phyloP scores from a whole-genome alignment of 2,888 invertebrate genomes.

The Xylophagus ater region DNA sequence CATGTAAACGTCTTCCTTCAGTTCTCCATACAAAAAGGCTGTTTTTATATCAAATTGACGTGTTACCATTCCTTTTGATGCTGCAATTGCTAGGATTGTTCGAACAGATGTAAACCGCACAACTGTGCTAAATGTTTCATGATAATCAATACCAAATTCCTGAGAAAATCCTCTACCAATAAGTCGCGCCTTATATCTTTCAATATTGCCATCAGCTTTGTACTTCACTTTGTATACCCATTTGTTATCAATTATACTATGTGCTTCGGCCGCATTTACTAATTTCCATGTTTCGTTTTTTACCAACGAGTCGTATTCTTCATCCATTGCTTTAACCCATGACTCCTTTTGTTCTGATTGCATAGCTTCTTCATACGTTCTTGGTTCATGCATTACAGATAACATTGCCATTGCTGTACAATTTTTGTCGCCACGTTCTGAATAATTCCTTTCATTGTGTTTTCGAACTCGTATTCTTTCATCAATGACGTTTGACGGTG shows the following conservation, averaged over 20 bases:
- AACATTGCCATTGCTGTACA: slow-evolving; percentile 12
- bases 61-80: slow-evolving; percentile 11
- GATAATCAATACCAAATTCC: slow-evolving; percentile 19
- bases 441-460: too few species aligned
- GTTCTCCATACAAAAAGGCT: slow-evolving; percentile 17
- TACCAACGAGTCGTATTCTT: slow-evolving; percentile 13
- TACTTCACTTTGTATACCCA: slow-evolving; percentile 23
- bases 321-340: too few species aligned
- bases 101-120: not conserved
- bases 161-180: slow-evolving; percentile 19
- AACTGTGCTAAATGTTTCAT: slow-evolving; percentile 18
- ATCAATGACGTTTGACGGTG: too few species aligned
- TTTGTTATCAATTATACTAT: slow-evolving; percentile 17
- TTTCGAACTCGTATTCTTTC: too few species aligned
- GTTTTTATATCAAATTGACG: slow-evolving; percentile 18
- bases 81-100: slow-evolving; percentile 16
- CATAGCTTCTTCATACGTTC: too few species aligned
- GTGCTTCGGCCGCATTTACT: slow-evolving; percentile 12
- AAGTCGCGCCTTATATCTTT: slow-evolving; percentile 17
- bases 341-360: too few species aligned
- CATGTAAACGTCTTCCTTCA: slow-evolving; percentile 16
- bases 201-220: slow-evolving; percentile 11
- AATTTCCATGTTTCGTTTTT: slow-evolving; percentile 17
- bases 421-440: not conserved
- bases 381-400: too few species aligned